Evolutionary conservation across 2,113 vertebrate species (phyloP).

Genomic region (Lampris incognitus): DNA sequence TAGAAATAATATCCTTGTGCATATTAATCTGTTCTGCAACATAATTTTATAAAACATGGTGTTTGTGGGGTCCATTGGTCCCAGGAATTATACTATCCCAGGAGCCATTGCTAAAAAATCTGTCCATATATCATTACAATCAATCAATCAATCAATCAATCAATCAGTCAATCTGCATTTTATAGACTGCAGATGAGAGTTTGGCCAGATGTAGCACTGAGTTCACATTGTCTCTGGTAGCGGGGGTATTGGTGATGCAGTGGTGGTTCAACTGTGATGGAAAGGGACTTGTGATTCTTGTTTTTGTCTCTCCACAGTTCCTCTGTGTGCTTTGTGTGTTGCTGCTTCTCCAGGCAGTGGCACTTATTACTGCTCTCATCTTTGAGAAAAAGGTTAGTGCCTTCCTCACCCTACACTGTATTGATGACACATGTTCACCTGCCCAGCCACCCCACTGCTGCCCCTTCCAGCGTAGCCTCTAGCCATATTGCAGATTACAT

Average conservation of each 20-base stretch:
- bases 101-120: too few relatives aligned
- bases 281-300: not conserved
- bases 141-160: too few relatives aligned
- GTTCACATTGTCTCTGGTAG: not conserved
- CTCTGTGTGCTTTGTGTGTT: constrained; percentile 88
- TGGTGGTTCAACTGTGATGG: not conserved
- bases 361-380: constrained; percentile 84
- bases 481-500: not conserved
- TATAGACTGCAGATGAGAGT: too few relatives aligned
- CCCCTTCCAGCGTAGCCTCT: not conserved
- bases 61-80: too few relatives aligned
- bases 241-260: not conserved
- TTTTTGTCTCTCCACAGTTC: constrained; percentile 79
- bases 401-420: not conserved
- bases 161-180: too few relatives aligned
- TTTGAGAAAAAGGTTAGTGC: constrained; percentile 87
- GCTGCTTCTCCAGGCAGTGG: constrained; percentile 84
- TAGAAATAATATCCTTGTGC: too few relatives aligned
- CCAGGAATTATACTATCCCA: too few relatives aligned
- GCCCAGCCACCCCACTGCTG: not conserved
- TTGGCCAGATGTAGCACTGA: too few relatives aligned
- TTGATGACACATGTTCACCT: not conserved
- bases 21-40: too few relatives aligned
- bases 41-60: too few relatives aligned
- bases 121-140: too few relatives aligned